Percentiles rank a stretch among this genome's conserved stretches.
Conservation (phyloP, 2,113 vertebrate species). For the Natator depressus region DNA sequence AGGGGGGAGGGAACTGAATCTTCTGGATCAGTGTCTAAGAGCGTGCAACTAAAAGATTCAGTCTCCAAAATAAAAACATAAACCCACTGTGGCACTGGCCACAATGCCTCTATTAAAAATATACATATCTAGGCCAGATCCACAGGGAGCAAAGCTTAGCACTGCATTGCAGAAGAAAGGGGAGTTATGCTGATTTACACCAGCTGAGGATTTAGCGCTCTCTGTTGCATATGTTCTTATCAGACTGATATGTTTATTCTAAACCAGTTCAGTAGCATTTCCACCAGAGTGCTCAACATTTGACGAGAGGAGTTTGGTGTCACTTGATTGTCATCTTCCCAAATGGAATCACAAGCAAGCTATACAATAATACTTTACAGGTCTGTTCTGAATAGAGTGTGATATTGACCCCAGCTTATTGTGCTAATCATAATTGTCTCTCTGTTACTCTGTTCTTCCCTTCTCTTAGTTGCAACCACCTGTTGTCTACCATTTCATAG, state of each 20-base stretch:
- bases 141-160: not conserved
- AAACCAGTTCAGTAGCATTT: not conserved
- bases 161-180: not conserved
- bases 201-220: fast-evolving
- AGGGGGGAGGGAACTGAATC: not conserved
- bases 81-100: not conserved
- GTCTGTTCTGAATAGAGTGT: not conserved
- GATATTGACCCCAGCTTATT: not conserved
- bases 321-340: not conserved
- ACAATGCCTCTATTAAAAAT: not conserved
- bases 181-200: not conserved
- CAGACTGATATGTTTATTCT: not conserved
- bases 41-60: not conserved
- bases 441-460: not conserved
- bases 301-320: fast-evolving
- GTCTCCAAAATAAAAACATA: not conserved
- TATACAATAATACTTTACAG: not conserved
- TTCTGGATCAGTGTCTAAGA: not conserved
- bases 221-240: not conserved
- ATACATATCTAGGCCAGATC: fast-evolving
- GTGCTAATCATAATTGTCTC: not conserved
- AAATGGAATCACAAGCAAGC: not conserved
- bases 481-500: not conserved
- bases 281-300: not conserved
- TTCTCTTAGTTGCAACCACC: not conserved